These are phyloP conservation scores for Meda fulgida DNA, from an alignment of 2,797 vertebrate species.

Conservation along the genomic window DNA sequence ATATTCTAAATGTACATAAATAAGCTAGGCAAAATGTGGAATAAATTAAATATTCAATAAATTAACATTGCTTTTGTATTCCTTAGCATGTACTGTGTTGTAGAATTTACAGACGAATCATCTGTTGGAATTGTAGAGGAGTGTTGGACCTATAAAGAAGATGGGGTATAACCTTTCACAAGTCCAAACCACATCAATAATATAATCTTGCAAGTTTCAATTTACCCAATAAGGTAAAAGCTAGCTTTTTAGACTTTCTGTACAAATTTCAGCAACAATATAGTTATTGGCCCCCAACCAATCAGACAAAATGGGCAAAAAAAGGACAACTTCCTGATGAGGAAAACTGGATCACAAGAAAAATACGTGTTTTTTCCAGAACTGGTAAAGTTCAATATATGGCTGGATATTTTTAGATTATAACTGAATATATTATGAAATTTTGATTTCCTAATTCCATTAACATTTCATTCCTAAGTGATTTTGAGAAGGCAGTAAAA, in stretches of 20 bases:
- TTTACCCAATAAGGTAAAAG: not conserved
- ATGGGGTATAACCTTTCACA: not conserved
- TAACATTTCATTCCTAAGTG: not conserved
- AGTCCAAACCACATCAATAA: not conserved
- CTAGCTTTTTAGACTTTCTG: too few species aligned
- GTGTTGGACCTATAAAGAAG: too few species aligned
- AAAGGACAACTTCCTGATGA: not conserved
- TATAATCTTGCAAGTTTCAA: not conserved
- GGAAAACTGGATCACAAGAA: not conserved
- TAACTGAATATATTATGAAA: not conserved
- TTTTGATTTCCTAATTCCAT: not conserved
- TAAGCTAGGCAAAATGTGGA: too few species aligned
- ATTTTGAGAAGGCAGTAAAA: not conserved
- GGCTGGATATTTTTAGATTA: not conserved
- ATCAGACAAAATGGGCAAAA: not conserved
- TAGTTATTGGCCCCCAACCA: not conserved
- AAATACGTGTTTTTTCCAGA: not conserved
- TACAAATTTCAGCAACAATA: too few species aligned
- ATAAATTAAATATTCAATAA: too few species aligned
- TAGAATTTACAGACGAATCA: too few species aligned
- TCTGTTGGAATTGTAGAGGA: too few species aligned
- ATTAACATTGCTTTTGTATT: too few species aligned
- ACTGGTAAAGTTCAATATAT: not conserved
- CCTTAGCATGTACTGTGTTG: too few species aligned
- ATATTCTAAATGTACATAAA: too few species aligned